Evolutionary conservation across 2,888 invertebrate genomes (phyloP).

Genomic region (Athripsodes cinereus): DNA sequence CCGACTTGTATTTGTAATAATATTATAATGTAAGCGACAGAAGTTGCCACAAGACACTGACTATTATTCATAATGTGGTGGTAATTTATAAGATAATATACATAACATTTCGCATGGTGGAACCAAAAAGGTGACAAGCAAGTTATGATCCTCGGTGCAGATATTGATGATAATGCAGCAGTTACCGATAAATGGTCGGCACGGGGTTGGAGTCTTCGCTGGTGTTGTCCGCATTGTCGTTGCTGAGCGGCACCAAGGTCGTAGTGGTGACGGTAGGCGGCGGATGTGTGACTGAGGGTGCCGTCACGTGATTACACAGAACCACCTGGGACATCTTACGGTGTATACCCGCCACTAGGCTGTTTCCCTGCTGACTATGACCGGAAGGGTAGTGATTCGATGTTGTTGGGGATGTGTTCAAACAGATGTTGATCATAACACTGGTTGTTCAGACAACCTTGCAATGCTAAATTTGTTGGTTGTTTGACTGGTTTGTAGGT

Average conservation of each 20-base stretch:
- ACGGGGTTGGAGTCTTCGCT: conserved; percentile 83
- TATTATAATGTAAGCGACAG: no score
- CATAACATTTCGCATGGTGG: neutral
- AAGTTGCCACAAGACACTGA: no score
- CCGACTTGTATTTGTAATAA: no score
- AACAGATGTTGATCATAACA: conserved; percentile 27
- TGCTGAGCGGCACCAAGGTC: conserved; percentile 36
- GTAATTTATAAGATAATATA: no score
- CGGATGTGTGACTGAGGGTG: conserved; percentile 25
- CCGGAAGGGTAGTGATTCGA: conserved; percentile 17
- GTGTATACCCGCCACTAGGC: conserved; percentile 30
- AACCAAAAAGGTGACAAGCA: conserved; percentile 10
- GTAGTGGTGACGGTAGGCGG: conserved; percentile 38
- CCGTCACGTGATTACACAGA: conserved; percentile 56
- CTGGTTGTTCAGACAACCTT: neutral
- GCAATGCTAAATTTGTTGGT: neutral
- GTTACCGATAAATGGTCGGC: conserved; percentile 84
- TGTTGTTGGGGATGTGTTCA: conserved; percentile 25
- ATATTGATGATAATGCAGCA: conserved; percentile 21
- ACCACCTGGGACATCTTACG: conserved; percentile 67
- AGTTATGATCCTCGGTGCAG: conserved; percentile 7
- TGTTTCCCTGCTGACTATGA: conserved; percentile 18
- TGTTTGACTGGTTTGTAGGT: no score
- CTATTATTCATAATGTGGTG: no score
- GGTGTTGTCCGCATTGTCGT: conserved; percentile 64